phyloP scores from a whole-genome alignment of 2,888 invertebrate genomes.

The Rotaria macrura region DNA sequence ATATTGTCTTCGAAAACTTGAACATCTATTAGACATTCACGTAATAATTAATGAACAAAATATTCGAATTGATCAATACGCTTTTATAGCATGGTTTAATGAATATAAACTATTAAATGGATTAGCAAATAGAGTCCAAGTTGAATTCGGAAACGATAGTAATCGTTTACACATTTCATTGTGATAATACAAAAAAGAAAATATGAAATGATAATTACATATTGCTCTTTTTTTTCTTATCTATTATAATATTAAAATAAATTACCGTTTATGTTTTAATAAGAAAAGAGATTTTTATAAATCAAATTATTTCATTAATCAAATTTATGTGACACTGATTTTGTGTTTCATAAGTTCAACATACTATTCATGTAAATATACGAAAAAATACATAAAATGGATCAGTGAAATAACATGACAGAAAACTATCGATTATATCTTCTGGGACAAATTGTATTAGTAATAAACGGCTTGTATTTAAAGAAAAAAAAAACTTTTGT shows the following conservation, averaged over 20 bases:
- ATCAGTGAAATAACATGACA: too few species aligned
- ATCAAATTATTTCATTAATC: too few species aligned
- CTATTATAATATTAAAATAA: background rate
- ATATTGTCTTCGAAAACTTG: background rate
- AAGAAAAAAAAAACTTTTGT: too few species aligned
- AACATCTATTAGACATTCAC: background rate
- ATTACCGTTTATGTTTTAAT: background rate
- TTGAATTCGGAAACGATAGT: background rate
- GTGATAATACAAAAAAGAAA: background rate
- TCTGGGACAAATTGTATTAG: too few species aligned
- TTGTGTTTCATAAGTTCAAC: too few species aligned
- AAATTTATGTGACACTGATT: too few species aligned
- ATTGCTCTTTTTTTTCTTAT: background rate
- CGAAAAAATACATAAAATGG: too few species aligned
- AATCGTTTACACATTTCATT: background rate
- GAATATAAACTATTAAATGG: background rate
- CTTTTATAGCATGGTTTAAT: background rate
- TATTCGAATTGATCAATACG: background rate
- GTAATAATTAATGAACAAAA: background rate
- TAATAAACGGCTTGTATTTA: too few species aligned
- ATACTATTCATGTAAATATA: too few species aligned
- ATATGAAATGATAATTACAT: background rate
- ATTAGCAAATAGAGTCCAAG: background rate
- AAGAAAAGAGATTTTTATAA: too few species aligned
- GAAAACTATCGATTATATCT: too few species aligned